phyloP scores from a whole-genome alignment of 2,888 invertebrate genomes.

The Gnatocerus cornutus region DNA sequence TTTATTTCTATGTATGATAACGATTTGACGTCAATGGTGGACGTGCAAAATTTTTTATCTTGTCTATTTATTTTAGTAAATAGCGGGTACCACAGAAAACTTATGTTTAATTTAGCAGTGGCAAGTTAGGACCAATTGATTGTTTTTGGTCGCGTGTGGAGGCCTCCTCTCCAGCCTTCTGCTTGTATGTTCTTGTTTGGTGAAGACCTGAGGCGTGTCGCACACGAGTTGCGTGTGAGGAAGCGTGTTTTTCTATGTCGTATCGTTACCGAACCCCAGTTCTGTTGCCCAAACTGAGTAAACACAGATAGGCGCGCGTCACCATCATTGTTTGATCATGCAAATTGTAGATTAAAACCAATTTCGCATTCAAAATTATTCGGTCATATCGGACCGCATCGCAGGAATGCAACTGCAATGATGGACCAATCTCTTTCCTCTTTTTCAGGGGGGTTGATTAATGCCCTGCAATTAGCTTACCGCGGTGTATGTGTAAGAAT shows the following conservation, averaged over 20 bases:
- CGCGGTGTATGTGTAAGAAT: constrained; percentile 20
- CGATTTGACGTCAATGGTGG: too few species aligned
- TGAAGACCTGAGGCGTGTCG: constrained; percentile 45
- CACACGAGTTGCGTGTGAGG: constrained; percentile 49
- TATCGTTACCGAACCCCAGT: constrained; percentile 61
- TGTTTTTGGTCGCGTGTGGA: too few species aligned
- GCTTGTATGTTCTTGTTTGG: constrained; percentile 50
- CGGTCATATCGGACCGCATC: constrained; percentile 55
- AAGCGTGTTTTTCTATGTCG: constrained; percentile 64
- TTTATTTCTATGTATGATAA: too few species aligned
- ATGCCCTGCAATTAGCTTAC: constrained; percentile 18
- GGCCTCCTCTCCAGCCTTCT: constrained; percentile 6
- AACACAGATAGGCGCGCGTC: constrained; percentile 70
- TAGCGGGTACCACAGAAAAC: too few species aligned
- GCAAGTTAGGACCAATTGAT: too few species aligned
- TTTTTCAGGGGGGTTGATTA: constrained; percentile 14
- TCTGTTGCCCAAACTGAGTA: constrained; percentile 67
- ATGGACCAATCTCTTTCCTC: neutral
- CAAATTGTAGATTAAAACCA: constrained; percentile 71
- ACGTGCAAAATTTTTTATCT: too few species aligned
- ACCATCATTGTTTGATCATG: constrained; percentile 70
- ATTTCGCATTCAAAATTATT: constrained; percentile 69
- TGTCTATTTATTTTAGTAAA: too few species aligned
- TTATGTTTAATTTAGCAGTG: too few species aligned
- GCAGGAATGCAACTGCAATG: constrained; percentile 28